These are phyloP conservation scores for Tragulus kanchil DNA, from an alignment of 2,113 vertebrate species.

Conservation along the genomic window DNA sequence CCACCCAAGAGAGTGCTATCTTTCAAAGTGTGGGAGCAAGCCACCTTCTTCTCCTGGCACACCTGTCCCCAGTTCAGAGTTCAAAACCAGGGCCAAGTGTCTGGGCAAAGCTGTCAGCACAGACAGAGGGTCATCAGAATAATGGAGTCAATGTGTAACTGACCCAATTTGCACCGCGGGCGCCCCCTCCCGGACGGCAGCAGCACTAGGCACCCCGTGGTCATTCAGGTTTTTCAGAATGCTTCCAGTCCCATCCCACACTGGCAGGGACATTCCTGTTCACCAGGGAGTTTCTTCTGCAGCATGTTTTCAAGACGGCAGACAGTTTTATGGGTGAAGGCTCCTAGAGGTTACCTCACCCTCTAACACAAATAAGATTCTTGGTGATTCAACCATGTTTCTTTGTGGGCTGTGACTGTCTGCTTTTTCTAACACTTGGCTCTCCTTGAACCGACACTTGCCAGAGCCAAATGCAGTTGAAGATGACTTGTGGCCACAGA, in stretches of 20 bases:
- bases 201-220: not conserved
- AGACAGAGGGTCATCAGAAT: too few species aligned
- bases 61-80: not conserved
- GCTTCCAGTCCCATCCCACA: constrained; percentile 13
- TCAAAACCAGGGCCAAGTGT: not conserved
- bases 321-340: constrained; percentile 72
- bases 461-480: not conserved
- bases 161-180: constrained; percentile 47
- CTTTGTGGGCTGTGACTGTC: not conserved
- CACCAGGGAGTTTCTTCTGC: constrained; percentile 68
- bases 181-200: constrained; percentile 61
- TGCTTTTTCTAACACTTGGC: not conserved
- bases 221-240: not conserved
- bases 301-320: constrained; percentile 55
- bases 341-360: constrained; percentile 16
- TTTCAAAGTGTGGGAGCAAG: not conserved
- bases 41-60: not conserved
- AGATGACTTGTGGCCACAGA: not conserved
- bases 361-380: constrained; percentile 70
- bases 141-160: not conserved
- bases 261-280: constrained; percentile 67
- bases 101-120: not conserved
- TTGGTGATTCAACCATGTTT: constrained; percentile 40
- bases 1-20: constrained; percentile 29
- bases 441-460: not conserved